Percentiles rank a stretch among this genome's conserved stretches.
These are phyloP conservation scores for Hyperoplus immaculatus DNA, from an alignment of 2,797 vertebrate genomes.

Conservation along the genomic window DNA sequence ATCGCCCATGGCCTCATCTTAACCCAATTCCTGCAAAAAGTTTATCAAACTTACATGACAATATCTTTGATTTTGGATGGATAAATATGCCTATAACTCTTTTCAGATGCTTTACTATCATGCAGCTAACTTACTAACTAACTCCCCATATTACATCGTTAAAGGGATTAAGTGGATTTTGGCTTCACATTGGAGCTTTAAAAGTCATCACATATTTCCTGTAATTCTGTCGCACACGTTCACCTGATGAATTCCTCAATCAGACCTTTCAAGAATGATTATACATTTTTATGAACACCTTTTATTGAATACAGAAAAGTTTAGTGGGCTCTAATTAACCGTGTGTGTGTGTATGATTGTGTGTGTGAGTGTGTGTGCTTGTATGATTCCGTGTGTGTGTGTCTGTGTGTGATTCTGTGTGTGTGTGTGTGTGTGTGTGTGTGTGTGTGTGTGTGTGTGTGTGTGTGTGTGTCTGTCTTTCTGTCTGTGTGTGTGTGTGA, in stretches of 20 bases:
- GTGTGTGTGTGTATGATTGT: conserved; percentile 32
- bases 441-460: conserved; percentile 22
- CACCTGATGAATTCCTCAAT: conserved; percentile 36
- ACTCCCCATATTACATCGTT: too few species aligned
- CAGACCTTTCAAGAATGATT: conserved; percentile 24
- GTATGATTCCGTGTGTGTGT: conserved; percentile 32
- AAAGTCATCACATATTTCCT: conserved; percentile 22
- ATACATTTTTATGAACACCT: conserved; percentile 18
- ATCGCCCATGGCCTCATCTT: too few species aligned
- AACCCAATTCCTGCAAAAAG: too few species aligned
- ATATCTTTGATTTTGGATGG: too few species aligned
- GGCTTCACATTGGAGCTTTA: conserved; percentile 10
- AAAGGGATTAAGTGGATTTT: not conserved
- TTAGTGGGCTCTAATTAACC: not conserved
- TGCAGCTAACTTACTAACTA: too few species aligned
- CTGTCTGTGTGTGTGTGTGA: conserved; percentile 43
- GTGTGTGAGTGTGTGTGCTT: conserved; percentile 56
- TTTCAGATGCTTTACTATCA: too few species aligned
- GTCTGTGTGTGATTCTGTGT: conserved; percentile 35
- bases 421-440: conserved; percentile 55
- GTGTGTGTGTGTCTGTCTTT: conserved; percentile 35
- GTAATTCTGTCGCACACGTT: conserved; percentile 11
- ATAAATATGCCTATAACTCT: too few species aligned
- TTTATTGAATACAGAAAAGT: conserved; percentile 24
- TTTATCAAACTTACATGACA: too few species aligned